Evolutionary conservation across 2,888 invertebrate genomes (phyloP).

Genomic region (Tiliacea citrago): DNA sequence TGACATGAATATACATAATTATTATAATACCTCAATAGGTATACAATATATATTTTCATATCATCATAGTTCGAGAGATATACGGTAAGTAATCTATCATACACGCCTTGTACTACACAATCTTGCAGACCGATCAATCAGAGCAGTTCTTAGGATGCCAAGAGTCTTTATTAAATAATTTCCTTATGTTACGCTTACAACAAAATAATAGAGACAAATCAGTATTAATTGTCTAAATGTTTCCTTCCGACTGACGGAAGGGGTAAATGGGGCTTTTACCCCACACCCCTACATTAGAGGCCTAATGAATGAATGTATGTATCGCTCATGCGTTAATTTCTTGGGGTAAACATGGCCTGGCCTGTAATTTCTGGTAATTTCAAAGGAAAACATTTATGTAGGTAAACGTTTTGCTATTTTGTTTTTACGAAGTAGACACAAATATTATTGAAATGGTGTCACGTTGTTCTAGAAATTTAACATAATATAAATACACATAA

Average conservation of each 20-base stretch:
- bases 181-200: too few species aligned
- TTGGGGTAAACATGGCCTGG: conserved; percentile 39
- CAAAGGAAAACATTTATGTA: conserved; percentile 31
- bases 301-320: conserved; percentile 63
- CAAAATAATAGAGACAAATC: conserved; percentile 5
- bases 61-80: neutral
- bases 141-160: neutral
- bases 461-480: neutral
- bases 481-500: too few species aligned
- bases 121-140: neutral
- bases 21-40: too few species aligned
- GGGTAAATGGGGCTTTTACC: conserved; percentile 14
- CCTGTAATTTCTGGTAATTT: conserved; percentile 42
- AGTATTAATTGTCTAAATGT: conserved; percentile 24
- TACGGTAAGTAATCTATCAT: neutral
- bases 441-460: neutral
- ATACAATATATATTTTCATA: neutral
- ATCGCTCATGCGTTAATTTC: conserved; percentile 57
- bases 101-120: neutral
- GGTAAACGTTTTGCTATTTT: conserved; percentile 27
- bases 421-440: conserved; percentile 1
- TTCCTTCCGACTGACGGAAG: neutral
- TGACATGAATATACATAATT: too few species aligned
- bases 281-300: conserved; percentile 21
- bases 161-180: neutral